Evolutionary conservation across 2,797 vertebrate species (phyloP).

Genomic region (Silurus aristotelis): DNA sequence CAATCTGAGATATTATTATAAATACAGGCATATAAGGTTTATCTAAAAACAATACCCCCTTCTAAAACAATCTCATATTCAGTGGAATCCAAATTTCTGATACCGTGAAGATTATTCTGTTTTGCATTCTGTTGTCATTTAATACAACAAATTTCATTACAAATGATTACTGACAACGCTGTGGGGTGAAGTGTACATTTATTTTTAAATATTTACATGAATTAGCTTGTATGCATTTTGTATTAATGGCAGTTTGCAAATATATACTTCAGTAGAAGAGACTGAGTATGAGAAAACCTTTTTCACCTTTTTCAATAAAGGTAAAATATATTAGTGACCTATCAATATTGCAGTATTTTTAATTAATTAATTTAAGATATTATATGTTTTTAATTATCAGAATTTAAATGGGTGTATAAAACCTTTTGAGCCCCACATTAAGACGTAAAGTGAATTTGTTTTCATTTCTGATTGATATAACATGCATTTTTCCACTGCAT

Average conservation of each 20-base stretch:
- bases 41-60: not conserved
- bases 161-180: not conserved
- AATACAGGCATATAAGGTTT: not conserved
- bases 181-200: not conserved
- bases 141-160: not conserved
- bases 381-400: not conserved
- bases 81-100: not conserved
- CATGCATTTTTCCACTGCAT: conserved; percentile 7
- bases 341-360: not conserved
- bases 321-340: not conserved
- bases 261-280: not conserved
- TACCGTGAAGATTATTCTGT: not conserved
- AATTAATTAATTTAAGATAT: not conserved
- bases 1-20: not conserved
- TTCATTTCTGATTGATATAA: not conserved
- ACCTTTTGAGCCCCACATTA: not conserved
- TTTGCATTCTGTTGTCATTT: not conserved
- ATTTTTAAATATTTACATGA: not conserved
- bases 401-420: not conserved
- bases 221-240: not conserved
- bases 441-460: not conserved
- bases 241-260: not conserved
- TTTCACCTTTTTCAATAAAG: not conserved
- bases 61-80: not conserved
- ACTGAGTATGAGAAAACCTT: not conserved